Evolutionary conservation across 2,113 vertebrate genomes (phyloP), one percentile per base, ranked within the genome.

Genomic region (Paracyprichromis sp.): DNA sequence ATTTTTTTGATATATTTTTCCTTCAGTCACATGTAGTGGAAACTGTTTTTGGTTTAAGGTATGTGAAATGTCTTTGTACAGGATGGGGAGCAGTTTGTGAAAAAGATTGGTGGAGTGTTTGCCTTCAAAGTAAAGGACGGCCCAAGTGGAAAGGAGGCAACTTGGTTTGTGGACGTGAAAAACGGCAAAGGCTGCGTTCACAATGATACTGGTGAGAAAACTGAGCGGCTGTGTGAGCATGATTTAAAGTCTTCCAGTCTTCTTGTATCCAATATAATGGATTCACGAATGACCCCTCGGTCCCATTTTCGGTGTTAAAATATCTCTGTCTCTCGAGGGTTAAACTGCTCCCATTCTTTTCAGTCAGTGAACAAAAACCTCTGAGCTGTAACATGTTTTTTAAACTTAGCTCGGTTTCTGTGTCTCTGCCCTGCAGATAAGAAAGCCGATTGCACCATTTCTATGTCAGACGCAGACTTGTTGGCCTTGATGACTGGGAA

Each of bases 81-180:
- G 98, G 98, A 99, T 52, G 98, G 98, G 24, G 98, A 98, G 36
- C 93, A 97, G 24, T 98, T 97, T 94, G 98, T 99, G 86, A 99
- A 98, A 94, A 99, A 98, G 96, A 99, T 99, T 0, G 97, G 98
- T 13, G 98, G 98, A 17, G 92, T 99, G 87, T 99, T 99, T 95
- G 97, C 98, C 88, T 99, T 99, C 88, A 99, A 99, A 93, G 97
- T 99, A 84, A 99, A 97, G 90, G 97, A 98, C 8, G 98, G 98
- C 12, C 98, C 98, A 5, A 96, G 84, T 2, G 98, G 98, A 34
- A 96, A 98, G 93, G 98, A 99, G 93, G 98, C 97, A 12, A 96
- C 93, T 6, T 99, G 98, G 98, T 84, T 98, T 7, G 98, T 99
- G 56, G 98, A 99, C n/a, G 97, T 99, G 90, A 99, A 99, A 90